Percentiles rank a stretch among this genome's conserved stretches.
phyloP scores from a whole-genome alignment of 2,113 vertebrate genomes.

The Saguinus imperator region DNA sequence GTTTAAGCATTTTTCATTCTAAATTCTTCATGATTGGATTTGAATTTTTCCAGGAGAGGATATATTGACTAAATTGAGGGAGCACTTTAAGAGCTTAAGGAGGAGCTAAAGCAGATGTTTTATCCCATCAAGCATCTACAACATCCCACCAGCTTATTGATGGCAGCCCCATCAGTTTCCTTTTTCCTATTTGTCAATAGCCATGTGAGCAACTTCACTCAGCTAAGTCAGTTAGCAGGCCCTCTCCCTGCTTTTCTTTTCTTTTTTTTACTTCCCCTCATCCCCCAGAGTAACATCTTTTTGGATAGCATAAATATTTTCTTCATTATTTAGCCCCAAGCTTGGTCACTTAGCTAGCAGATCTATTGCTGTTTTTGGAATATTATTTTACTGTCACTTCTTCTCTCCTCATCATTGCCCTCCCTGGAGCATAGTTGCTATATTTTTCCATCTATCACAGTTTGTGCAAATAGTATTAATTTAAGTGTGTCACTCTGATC shows the following conservation, averaged over 20 bases:
- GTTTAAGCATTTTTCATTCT: neutral
- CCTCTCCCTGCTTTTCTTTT: neutral
- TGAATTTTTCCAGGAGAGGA: neutral
- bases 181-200: neutral
- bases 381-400: neutral
- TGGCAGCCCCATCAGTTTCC: neutral
- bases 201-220: neutral
- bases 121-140: neutral
- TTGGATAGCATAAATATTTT: neutral
- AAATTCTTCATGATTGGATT: neutral
- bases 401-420: neutral
- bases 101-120: neutral
- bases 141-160: neutral
- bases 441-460: neutral
- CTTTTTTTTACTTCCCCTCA: accelerated
- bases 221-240: neutral
- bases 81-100: neutral
- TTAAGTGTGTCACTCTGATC: neutral
- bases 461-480: neutral
- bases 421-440: neutral
- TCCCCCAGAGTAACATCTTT: neutral
- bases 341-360: neutral
- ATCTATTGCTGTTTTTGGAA: neutral
- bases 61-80: neutral
- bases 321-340: neutral